Evolutionary conservation across 2,888 invertebrate genomes (phyloP).

Genomic region (Lepidonotus clava): DNA sequence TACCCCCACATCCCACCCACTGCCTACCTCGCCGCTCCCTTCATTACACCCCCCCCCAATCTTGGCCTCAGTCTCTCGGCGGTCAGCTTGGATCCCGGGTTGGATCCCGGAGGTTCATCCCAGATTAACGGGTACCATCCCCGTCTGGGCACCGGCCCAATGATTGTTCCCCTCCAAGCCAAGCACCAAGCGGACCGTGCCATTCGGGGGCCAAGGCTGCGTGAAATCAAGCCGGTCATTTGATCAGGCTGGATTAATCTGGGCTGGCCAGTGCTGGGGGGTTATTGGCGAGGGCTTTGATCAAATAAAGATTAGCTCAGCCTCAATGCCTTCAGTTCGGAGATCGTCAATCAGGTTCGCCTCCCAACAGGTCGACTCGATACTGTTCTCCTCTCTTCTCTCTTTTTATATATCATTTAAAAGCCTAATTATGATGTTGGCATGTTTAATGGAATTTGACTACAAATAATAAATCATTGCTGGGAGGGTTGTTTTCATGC

Average conservation of each 20-base stretch:
- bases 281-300: neutral
- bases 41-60: neutral
- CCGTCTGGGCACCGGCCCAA: conserved; percentile 4
- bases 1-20: neutral
- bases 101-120: neutral
- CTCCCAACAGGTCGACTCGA: neutral
- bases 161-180: neutral
- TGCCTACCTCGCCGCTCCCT: neutral
- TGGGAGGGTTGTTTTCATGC: too few species aligned
- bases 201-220: neutral
- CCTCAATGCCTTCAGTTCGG: neutral
- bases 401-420: neutral
- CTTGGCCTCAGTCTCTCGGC: neutral
- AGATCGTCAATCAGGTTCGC: neutral
- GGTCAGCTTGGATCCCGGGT: neutral
- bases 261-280: neutral
- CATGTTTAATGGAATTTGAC: too few species aligned
- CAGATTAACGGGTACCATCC: conserved; percentile 1
- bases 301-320: conserved; percentile 25
- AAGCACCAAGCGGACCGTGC: neutral
- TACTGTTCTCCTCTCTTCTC: neutral
- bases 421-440: neutral
- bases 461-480: too few species aligned
- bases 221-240: conserved; percentile 41
- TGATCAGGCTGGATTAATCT: conserved; percentile 18